Evolutionary conservation across 1,140 invertebrate species (phyloP).

Genomic region (Brachionus plicatilis): DNA sequence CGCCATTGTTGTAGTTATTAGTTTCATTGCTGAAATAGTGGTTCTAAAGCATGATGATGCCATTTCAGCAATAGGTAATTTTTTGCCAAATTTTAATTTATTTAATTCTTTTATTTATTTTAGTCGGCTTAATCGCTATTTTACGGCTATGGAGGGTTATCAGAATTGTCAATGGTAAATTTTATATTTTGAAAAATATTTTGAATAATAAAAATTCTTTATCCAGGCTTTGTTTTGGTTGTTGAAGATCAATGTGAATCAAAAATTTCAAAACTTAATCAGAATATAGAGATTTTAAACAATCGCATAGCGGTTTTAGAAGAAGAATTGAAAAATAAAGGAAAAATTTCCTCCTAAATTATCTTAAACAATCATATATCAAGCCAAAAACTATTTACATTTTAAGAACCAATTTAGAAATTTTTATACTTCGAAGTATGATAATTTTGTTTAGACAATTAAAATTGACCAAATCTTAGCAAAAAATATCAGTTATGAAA

Average conservation of each 20-base stretch:
- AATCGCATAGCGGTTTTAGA: not conserved
- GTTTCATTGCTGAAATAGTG: slow-evolving; percentile 30
- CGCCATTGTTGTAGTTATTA: not conserved
- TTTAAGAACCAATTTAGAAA: too few relatives aligned
- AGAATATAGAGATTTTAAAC: not conserved
- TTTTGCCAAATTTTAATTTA: not conserved
- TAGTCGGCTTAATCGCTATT: slow-evolving; percentile 1
- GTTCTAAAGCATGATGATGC: not conserved
- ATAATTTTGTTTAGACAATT: too few relatives aligned
- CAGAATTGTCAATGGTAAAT: slow-evolving; percentile 32
- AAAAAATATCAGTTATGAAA: too few relatives aligned
- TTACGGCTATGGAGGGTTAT: slow-evolving; percentile 31
- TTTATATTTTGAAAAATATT: not conserved
- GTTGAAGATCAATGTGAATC: not conserved
- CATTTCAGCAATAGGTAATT: not conserved
- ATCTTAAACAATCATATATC: too few relatives aligned
- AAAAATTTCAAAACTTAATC: not conserved
- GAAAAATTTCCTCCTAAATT: not conserved
- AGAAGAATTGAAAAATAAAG: not conserved
- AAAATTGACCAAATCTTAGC: too few relatives aligned
- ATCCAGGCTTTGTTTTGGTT: not conserved
- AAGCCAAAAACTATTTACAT: too few relatives aligned
- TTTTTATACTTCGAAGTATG: too few relatives aligned
- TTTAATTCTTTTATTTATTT: not conserved
- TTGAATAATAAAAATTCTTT: not conserved